Percentiles rank a stretch among this genome's conserved stretches.
Conservation (phyloP, 2,888 invertebrate species). For the Automeris io region DNA sequence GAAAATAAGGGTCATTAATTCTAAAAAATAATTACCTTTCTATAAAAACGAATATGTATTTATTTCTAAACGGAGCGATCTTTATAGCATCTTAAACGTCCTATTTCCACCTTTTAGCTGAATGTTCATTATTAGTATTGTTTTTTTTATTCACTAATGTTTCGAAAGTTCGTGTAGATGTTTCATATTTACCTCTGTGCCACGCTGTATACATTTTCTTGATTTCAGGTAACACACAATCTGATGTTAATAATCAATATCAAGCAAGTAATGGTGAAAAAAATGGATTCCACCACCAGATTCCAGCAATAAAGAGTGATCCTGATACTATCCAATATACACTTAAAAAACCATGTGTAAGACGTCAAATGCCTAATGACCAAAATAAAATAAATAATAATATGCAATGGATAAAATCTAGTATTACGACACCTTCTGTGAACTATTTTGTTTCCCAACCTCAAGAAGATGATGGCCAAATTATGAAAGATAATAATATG, state of each 20-base stretch:
- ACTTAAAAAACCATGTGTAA: not conserved
- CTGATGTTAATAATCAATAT: not conserved
- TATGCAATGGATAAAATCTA: not conserved
- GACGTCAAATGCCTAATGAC: not conserved
- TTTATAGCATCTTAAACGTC: not conserved
- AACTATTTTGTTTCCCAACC: not conserved
- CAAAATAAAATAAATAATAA: not conserved
- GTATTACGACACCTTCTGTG: not conserved
- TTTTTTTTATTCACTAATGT: too few relatives aligned
- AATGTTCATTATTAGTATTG: too few relatives aligned
- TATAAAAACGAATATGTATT: too few relatives aligned
- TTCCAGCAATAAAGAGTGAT: not conserved
- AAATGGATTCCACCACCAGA: not conserved
- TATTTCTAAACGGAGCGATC: not conserved
- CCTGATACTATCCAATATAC: not conserved
- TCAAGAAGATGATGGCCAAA: not conserved
- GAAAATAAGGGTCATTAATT: too few relatives aligned
- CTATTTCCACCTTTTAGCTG: too few relatives aligned
- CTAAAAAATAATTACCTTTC: too few relatives aligned
- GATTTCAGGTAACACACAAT: not conserved
- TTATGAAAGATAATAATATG: not conserved
- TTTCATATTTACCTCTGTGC: too few relatives aligned
- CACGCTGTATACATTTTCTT: too few relatives aligned
- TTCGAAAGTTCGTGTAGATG: too few relatives aligned
- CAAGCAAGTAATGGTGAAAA: not conserved